phyloP scores from a whole-genome alignment of 1,140 invertebrate species.

The Drosophila setifemur region DNA sequence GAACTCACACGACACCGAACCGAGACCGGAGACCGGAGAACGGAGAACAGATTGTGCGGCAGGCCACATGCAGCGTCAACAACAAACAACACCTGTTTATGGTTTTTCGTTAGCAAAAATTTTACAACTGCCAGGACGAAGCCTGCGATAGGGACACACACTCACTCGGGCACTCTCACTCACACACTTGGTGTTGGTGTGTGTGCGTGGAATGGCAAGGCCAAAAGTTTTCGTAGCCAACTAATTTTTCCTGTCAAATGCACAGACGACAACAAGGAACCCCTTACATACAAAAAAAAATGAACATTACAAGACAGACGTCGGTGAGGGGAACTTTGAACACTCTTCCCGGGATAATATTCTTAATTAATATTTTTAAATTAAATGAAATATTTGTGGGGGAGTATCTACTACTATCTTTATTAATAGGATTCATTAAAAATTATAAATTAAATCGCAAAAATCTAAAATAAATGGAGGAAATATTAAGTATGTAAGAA shows the following conservation, averaged over 20 bases:
- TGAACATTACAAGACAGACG: neutral
- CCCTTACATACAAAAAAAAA: constrained; percentile 11
- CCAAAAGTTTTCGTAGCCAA: constrained; percentile 79
- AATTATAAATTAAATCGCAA: no score
- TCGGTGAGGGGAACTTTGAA: neutral
- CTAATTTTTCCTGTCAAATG: constrained; percentile 80
- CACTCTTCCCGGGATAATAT: neutral
- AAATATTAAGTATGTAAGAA: no score
- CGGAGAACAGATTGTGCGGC: constrained; percentile 73
- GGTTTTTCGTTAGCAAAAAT: constrained; percentile 72
- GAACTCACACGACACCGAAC: neutral
- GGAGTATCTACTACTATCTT: no score
- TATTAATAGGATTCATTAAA: no score
- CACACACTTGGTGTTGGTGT: constrained; percentile 11
- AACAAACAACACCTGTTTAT: constrained; percentile 76
- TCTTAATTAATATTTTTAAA: neutral
- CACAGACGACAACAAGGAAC: constrained; percentile 70
- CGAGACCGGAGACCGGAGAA: no score
- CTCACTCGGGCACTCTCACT: neutral
- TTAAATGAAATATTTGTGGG: no score
- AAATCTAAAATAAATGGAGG: no score
- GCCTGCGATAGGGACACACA: constrained; percentile 35
- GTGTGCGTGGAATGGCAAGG: constrained; percentile 43
- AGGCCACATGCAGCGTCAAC: constrained; percentile 69
- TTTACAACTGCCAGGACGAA: constrained; percentile 68